phyloP scores from a whole-genome alignment of 2,888 invertebrate genomes.

The Chrysolina oricalcia region DNA sequence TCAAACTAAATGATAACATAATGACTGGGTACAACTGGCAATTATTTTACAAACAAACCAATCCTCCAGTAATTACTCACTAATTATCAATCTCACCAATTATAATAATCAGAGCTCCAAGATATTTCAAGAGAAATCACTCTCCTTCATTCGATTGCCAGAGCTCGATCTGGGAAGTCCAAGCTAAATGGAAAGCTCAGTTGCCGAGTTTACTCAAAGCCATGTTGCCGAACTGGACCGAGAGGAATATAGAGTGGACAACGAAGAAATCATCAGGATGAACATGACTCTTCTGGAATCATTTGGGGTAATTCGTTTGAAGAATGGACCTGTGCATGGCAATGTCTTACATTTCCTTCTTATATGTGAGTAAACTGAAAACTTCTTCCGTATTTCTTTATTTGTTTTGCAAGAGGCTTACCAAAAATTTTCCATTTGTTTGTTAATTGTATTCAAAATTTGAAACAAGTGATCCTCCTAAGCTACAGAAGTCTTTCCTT shows the following conservation, averaged over 20 bases:
- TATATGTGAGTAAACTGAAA: constrained; percentile 21
- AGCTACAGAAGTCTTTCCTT: too few relatives aligned
- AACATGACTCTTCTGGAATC: constrained; percentile 35
- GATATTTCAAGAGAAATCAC: neutral
- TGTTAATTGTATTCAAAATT: too few relatives aligned
- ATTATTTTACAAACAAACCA: constrained; percentile 27
- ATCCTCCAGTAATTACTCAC: constrained; percentile 15
- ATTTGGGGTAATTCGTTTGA: constrained; percentile 28
- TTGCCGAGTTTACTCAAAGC: neutral
- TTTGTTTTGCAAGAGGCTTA: too few relatives aligned
- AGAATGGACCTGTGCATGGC: neutral
- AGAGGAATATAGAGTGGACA: constrained; percentile 23
- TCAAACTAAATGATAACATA: neutral
- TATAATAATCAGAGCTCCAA: neutral
- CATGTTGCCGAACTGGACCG: neutral
- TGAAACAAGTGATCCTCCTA: too few relatives aligned
- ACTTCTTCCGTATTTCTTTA: neutral
- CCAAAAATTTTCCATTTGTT: too few relatives aligned
- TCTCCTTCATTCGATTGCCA: neutral
- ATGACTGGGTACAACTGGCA: neutral
- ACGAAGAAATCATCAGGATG: constrained; percentile 40
- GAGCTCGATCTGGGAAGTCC: neutral
- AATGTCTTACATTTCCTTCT: neutral
- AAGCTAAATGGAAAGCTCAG: neutral
- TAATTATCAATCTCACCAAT: neutral